phyloP scores from a whole-genome alignment of 2,888 invertebrate species.

The Hypomecis punctinalis region DNA sequence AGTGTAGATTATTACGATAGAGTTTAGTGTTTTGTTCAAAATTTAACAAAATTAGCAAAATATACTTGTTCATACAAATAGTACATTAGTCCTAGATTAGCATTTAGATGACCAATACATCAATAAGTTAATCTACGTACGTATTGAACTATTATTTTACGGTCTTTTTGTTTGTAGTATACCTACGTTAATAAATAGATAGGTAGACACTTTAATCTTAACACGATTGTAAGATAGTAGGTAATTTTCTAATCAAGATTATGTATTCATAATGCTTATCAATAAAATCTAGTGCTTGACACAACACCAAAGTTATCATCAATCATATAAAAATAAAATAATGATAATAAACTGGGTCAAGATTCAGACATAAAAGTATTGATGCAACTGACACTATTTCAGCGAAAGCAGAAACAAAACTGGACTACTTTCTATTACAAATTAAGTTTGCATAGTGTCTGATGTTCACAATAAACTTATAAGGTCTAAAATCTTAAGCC shows the following conservation, averaged over 20 bases:
- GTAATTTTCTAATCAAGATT: neutral
- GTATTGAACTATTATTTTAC: no score
- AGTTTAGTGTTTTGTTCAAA: no score
- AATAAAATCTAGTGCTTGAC: neutral
- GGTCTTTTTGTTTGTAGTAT: no score
- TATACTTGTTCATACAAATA: no score
- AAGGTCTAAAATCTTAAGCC: no score
- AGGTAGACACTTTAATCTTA: no score
- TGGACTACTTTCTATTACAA: slow-evolving; percentile 13
- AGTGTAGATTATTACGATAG: no score
- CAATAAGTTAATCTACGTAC: no score
- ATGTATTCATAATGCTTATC: slow-evolving; percentile 4
- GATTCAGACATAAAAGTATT: slow-evolving; percentile 5
- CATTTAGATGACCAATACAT: no score
- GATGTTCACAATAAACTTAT: slow-evolving; percentile 11
- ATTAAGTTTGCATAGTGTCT: slow-evolving; percentile 20
- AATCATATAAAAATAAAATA: slow-evolving; percentile 36
- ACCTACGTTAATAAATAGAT: no score
- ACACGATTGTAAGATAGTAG: neutral
- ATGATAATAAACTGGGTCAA: slow-evolving; percentile 35
- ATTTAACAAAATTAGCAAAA: no score
- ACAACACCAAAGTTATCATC: slow-evolving; percentile 21
- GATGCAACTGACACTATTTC: slow-evolving; percentile 13
- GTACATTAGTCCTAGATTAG: no score
- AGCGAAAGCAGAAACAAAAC: slow-evolving; percentile 13